phyloP scores from a whole-genome alignment of 2,113 vertebrate species.

The Tricholaema leucomelas region DNA sequence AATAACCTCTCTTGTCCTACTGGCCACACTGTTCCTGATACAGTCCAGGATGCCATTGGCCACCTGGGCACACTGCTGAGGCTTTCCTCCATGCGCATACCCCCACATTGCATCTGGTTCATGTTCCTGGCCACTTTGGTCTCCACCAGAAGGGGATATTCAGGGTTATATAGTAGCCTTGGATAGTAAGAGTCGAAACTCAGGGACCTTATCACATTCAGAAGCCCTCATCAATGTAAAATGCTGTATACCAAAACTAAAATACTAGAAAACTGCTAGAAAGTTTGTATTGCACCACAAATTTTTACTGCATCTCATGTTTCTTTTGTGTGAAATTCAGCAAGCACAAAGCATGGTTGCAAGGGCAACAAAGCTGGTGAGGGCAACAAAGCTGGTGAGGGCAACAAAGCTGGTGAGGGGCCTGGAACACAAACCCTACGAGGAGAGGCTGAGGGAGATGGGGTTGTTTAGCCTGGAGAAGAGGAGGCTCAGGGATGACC shows the following conservation, averaged over 20 bases:
- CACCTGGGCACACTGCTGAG: too few species aligned
- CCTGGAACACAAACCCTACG: too few species aligned
- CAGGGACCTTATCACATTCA: not conserved
- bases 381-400: too few species aligned
- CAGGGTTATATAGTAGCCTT: not conserved
- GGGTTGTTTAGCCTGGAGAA: too few species aligned
- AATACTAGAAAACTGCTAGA: not conserved
- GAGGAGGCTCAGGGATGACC: too few species aligned
- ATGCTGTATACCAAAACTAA: not conserved
- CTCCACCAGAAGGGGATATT: not conserved
- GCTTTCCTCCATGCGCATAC: not conserved
- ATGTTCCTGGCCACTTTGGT: not conserved
- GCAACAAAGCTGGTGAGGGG: too few species aligned
- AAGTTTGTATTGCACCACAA: not conserved
- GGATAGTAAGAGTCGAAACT: not conserved
- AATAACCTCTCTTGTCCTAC: too few species aligned
- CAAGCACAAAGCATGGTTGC: not conserved
- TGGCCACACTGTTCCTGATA: too few species aligned
- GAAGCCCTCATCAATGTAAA: not conserved
- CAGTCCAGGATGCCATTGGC: too few species aligned
- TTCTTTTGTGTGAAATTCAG: not conserved
- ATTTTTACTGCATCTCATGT: not conserved
- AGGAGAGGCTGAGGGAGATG: too few species aligned
- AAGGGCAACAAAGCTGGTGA: too few species aligned
- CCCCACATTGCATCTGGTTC: fast-evolving